A percentile compares a stretch with the other conserved stretches of the same genome.
phyloP scores from a whole-genome alignment of 2,888 invertebrate genomes.

The Trachelus stipa region DNA sequence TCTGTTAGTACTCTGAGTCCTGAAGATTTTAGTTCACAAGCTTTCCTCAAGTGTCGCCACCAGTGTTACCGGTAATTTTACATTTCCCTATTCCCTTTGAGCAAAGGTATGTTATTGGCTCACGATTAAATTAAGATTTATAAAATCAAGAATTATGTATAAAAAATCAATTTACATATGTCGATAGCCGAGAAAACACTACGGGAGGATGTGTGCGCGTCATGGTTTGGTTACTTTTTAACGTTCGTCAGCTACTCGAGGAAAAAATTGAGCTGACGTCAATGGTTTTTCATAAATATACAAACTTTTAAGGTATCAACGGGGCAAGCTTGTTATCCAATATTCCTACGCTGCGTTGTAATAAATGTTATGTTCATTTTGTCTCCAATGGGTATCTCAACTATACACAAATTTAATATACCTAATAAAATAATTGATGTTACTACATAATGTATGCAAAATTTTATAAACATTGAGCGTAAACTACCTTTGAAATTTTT shows the following conservation, averaged over 20 bases:
- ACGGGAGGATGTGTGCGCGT: not conserved
- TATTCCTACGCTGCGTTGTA: not conserved
- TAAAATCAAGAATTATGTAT: not conserved
- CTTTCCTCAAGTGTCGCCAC: not conserved
- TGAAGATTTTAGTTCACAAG: not conserved
- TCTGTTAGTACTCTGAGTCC: not conserved
- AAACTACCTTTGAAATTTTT: constrained; percentile 28
- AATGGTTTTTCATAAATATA: not conserved
- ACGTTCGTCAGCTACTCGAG: not conserved
- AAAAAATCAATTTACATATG: not conserved
- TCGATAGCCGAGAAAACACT: not conserved
- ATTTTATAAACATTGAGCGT: no score
- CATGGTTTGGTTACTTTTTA: not conserved
- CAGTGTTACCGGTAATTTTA: not conserved
- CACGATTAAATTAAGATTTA: not conserved
- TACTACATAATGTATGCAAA: not conserved
- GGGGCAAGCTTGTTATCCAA: not conserved
- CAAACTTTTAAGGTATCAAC: not conserved
- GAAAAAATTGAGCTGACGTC: not conserved
- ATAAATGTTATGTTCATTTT: not conserved
- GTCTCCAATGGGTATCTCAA: not conserved
- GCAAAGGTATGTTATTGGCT: not conserved
- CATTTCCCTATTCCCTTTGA: not conserved
- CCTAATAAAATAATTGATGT: not conserved
- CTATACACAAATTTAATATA: not conserved